These are phyloP conservation scores for Globodera ellingtonae DNA, from an alignment of 1,140 invertebrate species.

Conservation along the genomic window DNA sequence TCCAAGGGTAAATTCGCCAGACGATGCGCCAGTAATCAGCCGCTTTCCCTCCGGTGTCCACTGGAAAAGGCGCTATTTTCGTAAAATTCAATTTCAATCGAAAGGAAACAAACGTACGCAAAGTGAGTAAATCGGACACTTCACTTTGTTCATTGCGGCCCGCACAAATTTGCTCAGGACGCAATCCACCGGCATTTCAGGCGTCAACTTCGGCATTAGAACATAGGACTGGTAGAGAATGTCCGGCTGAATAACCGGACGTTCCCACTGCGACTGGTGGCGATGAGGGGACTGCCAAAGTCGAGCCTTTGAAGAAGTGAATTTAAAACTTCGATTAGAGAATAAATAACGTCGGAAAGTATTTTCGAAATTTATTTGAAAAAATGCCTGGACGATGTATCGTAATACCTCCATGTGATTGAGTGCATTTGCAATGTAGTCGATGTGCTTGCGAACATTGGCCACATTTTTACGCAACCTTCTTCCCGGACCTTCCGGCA, in stretches of 20 bases:
- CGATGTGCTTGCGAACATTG: slow-evolving; percentile 56
- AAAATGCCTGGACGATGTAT: neutral
- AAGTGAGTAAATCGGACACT: slow-evolving; percentile 97
- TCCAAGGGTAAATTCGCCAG: slow-evolving; percentile 96
- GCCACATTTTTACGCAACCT: slow-evolving; percentile 54
- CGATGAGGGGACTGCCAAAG: slow-evolving; percentile 37
- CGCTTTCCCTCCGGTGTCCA: slow-evolving; percentile 98
- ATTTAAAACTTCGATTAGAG: neutral
- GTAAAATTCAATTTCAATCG: slow-evolving; percentile 1
- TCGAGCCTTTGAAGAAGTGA: slow-evolving; percentile 26
- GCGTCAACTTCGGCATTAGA: slow-evolving; percentile 56
- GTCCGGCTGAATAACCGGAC: slow-evolving; percentile 46
- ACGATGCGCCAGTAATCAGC: slow-evolving; percentile 94
- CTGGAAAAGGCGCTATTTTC: slow-evolving; percentile 57
- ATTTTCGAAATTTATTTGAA: too few relatives aligned
- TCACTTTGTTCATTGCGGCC: slow-evolving; percentile 98
- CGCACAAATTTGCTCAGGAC: slow-evolving; percentile 79
- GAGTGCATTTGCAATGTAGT: slow-evolving; percentile 52
- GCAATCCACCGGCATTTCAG: slow-evolving; percentile 88
- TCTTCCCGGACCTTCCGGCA: slow-evolving; percentile 50
- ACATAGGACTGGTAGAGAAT: slow-evolving; percentile 51
- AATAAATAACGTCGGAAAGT: too few relatives aligned
- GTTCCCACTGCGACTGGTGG: slow-evolving; percentile 31
- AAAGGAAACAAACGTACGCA: slow-evolving; percentile 70
- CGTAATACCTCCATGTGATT: slow-evolving; percentile 49